Percentiles rank a stretch among this genome's conserved stretches.
phyloP scores from a whole-genome alignment of 2,113 vertebrate species.

The Petaurus breviceps region DNA sequence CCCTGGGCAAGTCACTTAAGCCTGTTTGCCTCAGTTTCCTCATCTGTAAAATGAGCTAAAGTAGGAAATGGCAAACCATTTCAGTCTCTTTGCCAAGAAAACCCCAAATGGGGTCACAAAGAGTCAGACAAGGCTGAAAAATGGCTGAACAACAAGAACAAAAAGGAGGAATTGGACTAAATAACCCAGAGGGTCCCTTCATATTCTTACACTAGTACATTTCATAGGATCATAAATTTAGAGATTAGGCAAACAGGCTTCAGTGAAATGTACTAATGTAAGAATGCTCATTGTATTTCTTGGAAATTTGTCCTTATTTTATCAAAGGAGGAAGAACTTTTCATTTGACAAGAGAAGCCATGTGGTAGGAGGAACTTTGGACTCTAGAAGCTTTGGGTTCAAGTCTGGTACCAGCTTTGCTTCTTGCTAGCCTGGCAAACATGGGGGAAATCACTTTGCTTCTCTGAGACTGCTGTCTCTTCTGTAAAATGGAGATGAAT shows the following conservation, averaged over 20 bases:
- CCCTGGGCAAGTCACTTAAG: neutral
- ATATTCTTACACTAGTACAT: neutral
- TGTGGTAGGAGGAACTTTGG: neutral
- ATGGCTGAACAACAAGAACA: neutral
- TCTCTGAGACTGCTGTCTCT: neutral
- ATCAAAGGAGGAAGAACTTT: conserved; percentile 16
- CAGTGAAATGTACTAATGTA: neutral
- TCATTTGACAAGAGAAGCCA: neutral
- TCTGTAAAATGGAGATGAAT: conserved; percentile 46
- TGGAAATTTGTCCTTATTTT: conserved; percentile 34
- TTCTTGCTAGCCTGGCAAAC: conserved; percentile 11
- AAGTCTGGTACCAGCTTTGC: neutral
- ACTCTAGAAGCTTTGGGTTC: neutral
- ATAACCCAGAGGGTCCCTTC: neutral
- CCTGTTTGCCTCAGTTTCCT: neutral
- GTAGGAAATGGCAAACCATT: neutral
- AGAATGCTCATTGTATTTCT: neutral
- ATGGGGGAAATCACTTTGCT: neutral
- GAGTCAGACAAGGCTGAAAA: neutral
- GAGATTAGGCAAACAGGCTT: neutral
- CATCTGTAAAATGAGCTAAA: neutral
- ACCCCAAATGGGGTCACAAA: neutral
- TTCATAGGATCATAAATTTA: too few species aligned
- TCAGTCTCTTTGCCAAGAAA: neutral
- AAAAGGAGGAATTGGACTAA: neutral